Base-by-base conservation (phyloP, 92 coral and sea anemone species). In the Nematostella vectensis region DNA sequence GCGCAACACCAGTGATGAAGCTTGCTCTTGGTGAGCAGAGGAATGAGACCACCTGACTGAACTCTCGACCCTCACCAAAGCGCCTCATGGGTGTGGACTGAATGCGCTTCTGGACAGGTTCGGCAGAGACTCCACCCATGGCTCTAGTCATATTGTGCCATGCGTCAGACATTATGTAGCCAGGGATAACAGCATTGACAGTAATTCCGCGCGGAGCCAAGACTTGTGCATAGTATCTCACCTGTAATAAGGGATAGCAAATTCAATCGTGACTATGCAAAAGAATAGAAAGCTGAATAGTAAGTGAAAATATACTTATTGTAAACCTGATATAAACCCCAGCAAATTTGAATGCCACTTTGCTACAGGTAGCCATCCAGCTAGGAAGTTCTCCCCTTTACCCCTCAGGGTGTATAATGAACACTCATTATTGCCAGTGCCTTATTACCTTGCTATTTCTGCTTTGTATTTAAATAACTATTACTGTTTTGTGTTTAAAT, bases 201-300 rank as follows among this genome's bases (percentile, higher is more conserved):
- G 89, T 82, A 67, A 82, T 82, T 4, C 84, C 77, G 1, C 84
- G 80, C 26, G 85, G 84, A 20, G 85, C 89, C 48, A 82, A 76
- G 57, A 68, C 77, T 55, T 82, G 89, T 30, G 89, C 89, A 55
- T 82, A 82, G 63, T 82, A 82, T 2, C 89, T 80, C 11, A 82
- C 89, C 89, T 82, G 64, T 4, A n/a, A n/a, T n/a, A n/a, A n/a
- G 3, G n/a, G n/a, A 9, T n/a, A 37, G 43, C 9, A 37, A 37
- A 37, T n/a, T n/a, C n/a, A n/a, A n/a, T n/a, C n/a, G n/a, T n/a
- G n/a, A n/a, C n/a, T n/a, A n/a, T n/a, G n/a, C n/a, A n/a, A n/a
- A n/a, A n/a, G n/a, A n/a, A n/a, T n/a, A n/a, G n/a, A n/a, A n/a
- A n/a, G n/a, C n/a, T n/a, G n/a, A n/a, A n/a, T n/a, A n/a, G n/a